Conservation (phyloP, 2,888 invertebrate genomes). For the Entomobrya proxima region DNA sequence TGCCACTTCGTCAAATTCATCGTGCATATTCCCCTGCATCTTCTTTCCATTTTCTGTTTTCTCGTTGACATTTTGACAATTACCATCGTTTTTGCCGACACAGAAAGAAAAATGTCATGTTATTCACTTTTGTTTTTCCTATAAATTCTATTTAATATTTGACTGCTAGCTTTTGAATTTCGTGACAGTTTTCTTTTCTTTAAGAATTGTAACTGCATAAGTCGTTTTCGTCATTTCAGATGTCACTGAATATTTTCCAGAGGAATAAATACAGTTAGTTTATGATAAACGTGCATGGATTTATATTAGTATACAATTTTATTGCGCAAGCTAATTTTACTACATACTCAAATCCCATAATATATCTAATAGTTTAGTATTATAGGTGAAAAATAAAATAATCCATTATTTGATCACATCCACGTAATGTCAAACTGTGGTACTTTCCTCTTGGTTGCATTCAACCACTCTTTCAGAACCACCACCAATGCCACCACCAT, state of each 20-base stretch:
- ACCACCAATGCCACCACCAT: neutral
- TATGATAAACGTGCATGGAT: too few species aligned
- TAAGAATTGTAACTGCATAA: neutral
- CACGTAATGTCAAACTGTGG: constrained; percentile 12
- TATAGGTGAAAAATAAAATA: constrained; percentile 9
- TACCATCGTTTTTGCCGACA: neutral
- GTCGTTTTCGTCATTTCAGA: too few species aligned
- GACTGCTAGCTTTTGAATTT: neutral
- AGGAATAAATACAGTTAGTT: too few species aligned
- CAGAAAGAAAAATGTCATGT: neutral
- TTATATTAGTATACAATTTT: too few species aligned
- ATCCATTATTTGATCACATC: constrained; percentile 32
- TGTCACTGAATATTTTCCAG: too few species aligned
- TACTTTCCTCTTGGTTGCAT: constrained; percentile 14
- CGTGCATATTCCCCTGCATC: neutral
- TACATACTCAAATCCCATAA: too few species aligned
- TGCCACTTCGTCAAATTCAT: too few species aligned
- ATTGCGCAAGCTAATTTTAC: too few species aligned
- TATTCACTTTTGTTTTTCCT: neutral
- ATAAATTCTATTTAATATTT: neutral
- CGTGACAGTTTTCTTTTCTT: neutral
- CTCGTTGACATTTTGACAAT: constrained; percentile 3
- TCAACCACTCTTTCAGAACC: neutral
- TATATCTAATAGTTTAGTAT: too few species aligned
- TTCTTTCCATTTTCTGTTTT: neutral